Conservation (phyloP, 1,140 invertebrate genomes). For the Littorina saxatilis region DNA sequence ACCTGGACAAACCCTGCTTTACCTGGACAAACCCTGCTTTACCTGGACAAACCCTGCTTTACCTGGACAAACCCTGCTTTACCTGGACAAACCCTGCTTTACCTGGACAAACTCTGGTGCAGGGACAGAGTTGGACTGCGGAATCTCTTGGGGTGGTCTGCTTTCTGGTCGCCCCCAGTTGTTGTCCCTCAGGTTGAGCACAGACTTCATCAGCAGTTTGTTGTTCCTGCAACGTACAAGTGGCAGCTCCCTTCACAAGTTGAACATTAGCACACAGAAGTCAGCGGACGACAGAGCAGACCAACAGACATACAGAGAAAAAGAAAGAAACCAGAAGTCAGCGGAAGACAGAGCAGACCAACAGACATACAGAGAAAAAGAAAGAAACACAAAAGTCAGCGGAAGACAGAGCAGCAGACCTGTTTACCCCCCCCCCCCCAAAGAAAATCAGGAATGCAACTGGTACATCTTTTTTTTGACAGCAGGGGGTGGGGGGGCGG, state of each 20-base stretch:
- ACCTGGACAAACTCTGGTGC: not conserved
- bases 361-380: not conserved
- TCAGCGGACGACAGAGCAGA: not conserved
- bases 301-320: not conserved
- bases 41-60: too few species aligned
- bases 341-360: too few species aligned
- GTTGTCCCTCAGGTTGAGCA: slow-evolving; percentile 57
- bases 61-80: too few species aligned
- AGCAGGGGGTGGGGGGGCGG: too few species aligned
- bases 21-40: too few species aligned
- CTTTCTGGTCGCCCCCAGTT: slow-evolving; percentile 59
- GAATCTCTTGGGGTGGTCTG: slow-evolving; percentile 29
- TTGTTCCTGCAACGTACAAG: slow-evolving; percentile 61
- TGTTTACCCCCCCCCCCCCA: too few species aligned
- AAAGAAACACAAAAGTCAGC: not conserved
- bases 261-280: not conserved
- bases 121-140: slow-evolving; percentile 21
- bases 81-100: too few species aligned
- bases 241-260: not conserved
- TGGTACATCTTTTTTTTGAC: too few species aligned
- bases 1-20: too few species aligned
- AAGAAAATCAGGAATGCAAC: too few species aligned
- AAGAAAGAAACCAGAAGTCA: not conserved
- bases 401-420: not conserved
- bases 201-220: slow-evolving; percentile 61